Evolutionary conservation across 2,113 vertebrate genomes (phyloP).

Genomic region (Collichthys lucidus): DNA sequence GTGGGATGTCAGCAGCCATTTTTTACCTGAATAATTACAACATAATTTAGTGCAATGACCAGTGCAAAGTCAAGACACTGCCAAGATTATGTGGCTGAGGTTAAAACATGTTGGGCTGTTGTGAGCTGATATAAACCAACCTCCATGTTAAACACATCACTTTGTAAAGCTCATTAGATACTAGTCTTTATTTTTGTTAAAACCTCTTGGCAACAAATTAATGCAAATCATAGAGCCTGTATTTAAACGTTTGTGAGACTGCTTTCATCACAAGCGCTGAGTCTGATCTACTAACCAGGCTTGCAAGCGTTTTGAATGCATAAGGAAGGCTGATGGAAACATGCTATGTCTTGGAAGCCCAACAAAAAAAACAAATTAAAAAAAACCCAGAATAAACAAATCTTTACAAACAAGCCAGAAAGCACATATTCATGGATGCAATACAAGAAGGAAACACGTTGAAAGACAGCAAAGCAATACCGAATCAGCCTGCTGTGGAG

Average conservation of each 20-base stretch:
- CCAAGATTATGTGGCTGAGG: slow-evolving; percentile 38
- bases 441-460: background rate
- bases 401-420: background rate
- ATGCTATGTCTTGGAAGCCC: background rate
- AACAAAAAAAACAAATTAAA: background rate
- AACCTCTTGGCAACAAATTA: background rate
- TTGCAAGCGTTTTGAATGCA: background rate
- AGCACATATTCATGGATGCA: slow-evolving; percentile 9
- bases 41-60: slow-evolving; percentile 73
- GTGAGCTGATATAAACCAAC: slow-evolving; percentile 9
- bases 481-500: slow-evolving; percentile 13
- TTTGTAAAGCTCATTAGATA: background rate
- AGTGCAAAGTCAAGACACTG: slow-evolving; percentile 43
- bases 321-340: background rate
- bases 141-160: background rate
- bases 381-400: background rate
- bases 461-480: background rate
- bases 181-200: background rate
- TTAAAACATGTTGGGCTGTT: background rate
- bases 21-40: slow-evolving; percentile 79
- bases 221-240: background rate
- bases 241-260: background rate
- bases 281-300: background rate
- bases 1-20: slow-evolving; percentile 60
- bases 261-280: background rate